A percentile compares a stretch with the other conserved stretches of the same genome.
These are phyloP conservation scores for Bombus affinis DNA, from an alignment of 1,140 invertebrate genomes.

Conservation along the genomic window DNA sequence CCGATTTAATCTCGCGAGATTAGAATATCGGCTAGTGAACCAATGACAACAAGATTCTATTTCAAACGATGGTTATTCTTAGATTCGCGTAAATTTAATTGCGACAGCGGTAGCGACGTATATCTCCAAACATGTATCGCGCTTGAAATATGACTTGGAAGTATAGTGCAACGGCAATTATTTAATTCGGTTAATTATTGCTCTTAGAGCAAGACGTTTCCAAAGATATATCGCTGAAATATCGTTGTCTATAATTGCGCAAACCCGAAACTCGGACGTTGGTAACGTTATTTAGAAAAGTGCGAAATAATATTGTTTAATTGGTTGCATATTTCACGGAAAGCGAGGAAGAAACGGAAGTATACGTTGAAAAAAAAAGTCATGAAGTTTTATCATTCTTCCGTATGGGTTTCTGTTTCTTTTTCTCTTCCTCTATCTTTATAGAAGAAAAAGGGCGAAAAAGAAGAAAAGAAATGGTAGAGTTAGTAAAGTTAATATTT, in stretches of 20 bases:
- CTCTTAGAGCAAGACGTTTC: conserved; percentile 36
- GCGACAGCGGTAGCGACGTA: conserved; percentile 66
- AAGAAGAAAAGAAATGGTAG: conserved; percentile 16
- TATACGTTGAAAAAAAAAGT: neutral
- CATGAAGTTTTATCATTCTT: conserved; percentile 52
- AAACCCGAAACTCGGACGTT: neutral
- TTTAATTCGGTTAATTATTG: conserved; percentile 67
- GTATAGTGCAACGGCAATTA: conserved; percentile 65
- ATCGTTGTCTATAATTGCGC: conserved; percentile 43
- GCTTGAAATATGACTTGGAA: conserved; percentile 68
- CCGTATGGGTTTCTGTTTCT: conserved; percentile 49
- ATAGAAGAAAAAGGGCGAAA: neutral
- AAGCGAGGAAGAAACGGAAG: neutral
- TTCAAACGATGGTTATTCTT: conserved; percentile 66
- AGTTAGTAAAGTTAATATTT: conserved; percentile 70
- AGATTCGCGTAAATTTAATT: conserved; percentile 69
- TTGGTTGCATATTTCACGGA: neutral
- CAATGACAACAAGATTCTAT: conserved; percentile 70
- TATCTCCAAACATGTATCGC: conserved; percentile 63
- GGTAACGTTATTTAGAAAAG: conserved; percentile 9
- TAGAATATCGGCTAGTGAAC: conserved; percentile 60
- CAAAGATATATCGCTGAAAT: conserved; percentile 57
- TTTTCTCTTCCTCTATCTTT: neutral
- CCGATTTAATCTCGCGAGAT: conserved; percentile 50
- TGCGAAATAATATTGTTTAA: conserved; percentile 27